Evolutionary conservation across 2,113 vertebrate genomes (phyloP).

Genomic region (Phalacrocorax pelagicus): DNA sequence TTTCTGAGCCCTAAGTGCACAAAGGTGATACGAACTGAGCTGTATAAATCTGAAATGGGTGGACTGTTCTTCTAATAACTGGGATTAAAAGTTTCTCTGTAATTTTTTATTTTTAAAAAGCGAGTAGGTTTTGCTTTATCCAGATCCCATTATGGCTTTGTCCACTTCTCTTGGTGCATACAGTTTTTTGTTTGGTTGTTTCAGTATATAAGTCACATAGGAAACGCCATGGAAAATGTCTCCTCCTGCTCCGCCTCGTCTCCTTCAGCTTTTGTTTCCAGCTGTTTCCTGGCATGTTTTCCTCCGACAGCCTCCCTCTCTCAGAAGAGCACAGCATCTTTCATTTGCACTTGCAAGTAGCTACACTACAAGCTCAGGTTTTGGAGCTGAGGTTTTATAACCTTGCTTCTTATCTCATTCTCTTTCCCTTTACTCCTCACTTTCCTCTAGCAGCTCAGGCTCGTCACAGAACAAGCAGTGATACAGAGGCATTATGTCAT

Average conservation of each 20-base stretch:
- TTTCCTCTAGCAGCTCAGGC: not conserved
- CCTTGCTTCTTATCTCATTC: not conserved
- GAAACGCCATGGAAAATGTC: slow-evolving; percentile 9
- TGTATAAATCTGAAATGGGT: not conserved
- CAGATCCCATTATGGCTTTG: not conserved
- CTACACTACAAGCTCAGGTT: fast-evolving
- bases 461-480: fast-evolving
- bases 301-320: not conserved
- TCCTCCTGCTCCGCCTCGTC: not conserved
- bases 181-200: not conserved
- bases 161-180: not conserved
- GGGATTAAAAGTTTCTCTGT: not conserved
- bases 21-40: not conserved
- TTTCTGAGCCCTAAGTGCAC: not conserved
- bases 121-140: not conserved
- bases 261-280: slow-evolving; percentile 30
- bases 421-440: not conserved
- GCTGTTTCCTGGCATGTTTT: slow-evolving; percentile 20
- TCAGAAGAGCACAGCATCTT: not conserved
- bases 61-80: not conserved
- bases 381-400: not conserved
- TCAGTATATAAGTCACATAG: not conserved
- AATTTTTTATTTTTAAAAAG: not conserved
- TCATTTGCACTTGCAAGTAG: not conserved
- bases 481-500: not conserved